phyloP scores from a whole-genome alignment of 2,888 invertebrate genomes.

The Notodonta ziczac region DNA sequence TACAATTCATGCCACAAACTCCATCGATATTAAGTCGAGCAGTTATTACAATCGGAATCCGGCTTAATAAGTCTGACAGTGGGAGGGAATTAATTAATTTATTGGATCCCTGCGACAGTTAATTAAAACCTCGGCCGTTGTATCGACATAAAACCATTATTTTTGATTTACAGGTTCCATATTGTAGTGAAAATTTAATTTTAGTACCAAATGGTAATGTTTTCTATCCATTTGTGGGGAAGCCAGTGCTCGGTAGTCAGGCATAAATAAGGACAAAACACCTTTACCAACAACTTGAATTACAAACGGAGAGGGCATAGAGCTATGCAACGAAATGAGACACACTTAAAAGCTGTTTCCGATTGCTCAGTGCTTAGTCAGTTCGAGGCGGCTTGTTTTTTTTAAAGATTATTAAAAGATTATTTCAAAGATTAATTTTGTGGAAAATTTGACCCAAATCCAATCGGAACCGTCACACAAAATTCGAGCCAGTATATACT shows the following conservation, averaged over 20 bases:
- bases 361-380: too few species aligned
- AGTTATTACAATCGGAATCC: constrained; percentile 18
- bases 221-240: background rate
- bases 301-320: too few species aligned
- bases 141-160: constrained; percentile 14
- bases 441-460: constrained; percentile 1
- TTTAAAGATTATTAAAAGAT: too few species aligned
- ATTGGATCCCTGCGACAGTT: constrained; percentile 30
- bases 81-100: constrained; percentile 41
- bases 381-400: background rate
- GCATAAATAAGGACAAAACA: too few species aligned
- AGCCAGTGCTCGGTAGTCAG: too few species aligned
- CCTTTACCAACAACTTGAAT: too few species aligned
- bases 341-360: too few species aligned
- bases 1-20: too few species aligned
- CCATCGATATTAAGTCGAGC: background rate
- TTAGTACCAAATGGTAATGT: background rate
- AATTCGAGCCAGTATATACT: constrained; percentile 4
- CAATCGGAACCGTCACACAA: background rate
- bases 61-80: constrained; percentile 10
- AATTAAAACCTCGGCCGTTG: constrained; percentile 27
- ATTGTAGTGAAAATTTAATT: background rate
- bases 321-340: too few species aligned
- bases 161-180: constrained; percentile 10
- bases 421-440: background rate